phyloP scores from a whole-genome alignment of 2,113 vertebrate species.

The Ochotona curzoniae region DNA sequence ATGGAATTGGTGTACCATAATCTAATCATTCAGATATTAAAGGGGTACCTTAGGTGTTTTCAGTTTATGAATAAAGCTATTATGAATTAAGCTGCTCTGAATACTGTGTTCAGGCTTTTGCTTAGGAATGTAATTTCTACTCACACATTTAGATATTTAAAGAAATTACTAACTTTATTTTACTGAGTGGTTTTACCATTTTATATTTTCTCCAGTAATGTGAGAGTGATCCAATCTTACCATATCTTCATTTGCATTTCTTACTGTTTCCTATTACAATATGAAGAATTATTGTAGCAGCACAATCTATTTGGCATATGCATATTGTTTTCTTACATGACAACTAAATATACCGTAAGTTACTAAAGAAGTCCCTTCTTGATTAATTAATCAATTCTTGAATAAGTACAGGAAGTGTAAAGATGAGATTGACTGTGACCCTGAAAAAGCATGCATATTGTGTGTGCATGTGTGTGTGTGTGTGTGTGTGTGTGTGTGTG shows the following conservation, averaged over 20 bases:
- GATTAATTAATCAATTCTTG: neutral
- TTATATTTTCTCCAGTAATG: neutral
- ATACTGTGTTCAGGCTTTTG: neutral
- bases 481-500: neutral
- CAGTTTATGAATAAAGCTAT: neutral
- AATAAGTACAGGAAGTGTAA: neutral
- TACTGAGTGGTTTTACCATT: neutral
- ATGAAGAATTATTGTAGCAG: neutral
- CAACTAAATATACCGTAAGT: neutral
- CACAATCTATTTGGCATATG: neutral
- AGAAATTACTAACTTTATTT: constrained; percentile 28
- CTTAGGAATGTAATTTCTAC: neutral
- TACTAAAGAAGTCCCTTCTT: neutral
- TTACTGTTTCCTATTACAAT: neutral
- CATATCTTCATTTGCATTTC: neutral
- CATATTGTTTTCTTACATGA: neutral
- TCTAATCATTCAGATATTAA: neutral
- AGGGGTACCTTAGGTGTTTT: neutral
- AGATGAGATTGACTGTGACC: neutral
- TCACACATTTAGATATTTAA: constrained; percentile 18
- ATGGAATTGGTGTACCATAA: neutral
- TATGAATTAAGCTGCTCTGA: neutral
- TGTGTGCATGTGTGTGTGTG: neutral
- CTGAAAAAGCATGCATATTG: neutral
- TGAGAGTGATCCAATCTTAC: neutral